Conservation (phyloP, 2,888 invertebrate species). For the Willowsia nigromaculata region DNA sequence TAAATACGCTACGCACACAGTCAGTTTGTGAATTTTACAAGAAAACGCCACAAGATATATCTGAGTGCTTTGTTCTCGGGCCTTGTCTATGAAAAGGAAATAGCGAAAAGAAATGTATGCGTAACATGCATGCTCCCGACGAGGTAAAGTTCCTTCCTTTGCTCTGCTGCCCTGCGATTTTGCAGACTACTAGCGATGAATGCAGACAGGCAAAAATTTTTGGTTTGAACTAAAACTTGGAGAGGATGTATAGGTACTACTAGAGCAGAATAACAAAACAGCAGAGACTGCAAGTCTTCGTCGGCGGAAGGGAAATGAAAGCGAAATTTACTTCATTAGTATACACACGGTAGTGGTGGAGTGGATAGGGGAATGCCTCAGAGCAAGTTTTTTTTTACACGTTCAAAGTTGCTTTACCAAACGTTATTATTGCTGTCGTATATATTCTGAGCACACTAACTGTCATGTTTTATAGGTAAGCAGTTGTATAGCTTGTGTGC, state of each 20-base stretch:
- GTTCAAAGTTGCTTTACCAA: not conserved
- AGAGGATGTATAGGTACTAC: not conserved
- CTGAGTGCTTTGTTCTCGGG: conserved; percentile 12
- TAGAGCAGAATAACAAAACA: not conserved
- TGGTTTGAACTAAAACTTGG: not conserved
- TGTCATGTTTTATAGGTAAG: not conserved
- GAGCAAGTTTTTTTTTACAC: conserved; percentile 40
- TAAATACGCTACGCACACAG: not conserved
- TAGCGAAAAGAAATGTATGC: not conserved
- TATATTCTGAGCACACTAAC: not conserved
- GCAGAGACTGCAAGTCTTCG: not conserved
- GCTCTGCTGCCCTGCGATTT: not conserved
- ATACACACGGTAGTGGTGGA: not conserved
- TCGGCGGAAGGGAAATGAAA: conserved; percentile 68
- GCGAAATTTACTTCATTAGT: conserved; percentile 70
- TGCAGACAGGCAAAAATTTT: not conserved
- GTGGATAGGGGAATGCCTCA: not conserved
- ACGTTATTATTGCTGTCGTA: not conserved
- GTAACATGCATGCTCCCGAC: not conserved
- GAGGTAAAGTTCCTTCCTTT: not conserved
- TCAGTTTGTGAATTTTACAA: not conserved
- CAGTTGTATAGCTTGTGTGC: not conserved
- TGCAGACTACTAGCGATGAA: not conserved
- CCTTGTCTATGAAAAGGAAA: not conserved
- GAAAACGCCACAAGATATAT: conserved; percentile 10